Conservation (phyloP, 2,113 vertebrate species). For the Hippocampus barbouri region DNA sequence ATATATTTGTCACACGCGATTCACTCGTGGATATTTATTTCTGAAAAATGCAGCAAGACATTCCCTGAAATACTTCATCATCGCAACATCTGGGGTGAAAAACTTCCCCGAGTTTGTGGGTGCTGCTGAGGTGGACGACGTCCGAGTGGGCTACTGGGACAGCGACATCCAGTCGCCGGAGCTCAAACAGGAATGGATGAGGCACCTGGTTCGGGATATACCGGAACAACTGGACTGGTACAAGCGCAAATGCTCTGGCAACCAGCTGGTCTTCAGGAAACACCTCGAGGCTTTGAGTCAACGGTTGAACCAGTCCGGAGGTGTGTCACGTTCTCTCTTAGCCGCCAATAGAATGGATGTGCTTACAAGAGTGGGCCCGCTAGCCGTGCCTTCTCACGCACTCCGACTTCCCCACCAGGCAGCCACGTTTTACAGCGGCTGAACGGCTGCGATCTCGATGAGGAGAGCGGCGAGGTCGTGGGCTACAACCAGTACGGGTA, state of each 20-base stretch:
- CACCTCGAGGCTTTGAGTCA: slow-evolving; percentile 18
- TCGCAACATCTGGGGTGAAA: slow-evolving; percentile 27
- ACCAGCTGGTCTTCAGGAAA: slow-evolving; percentile 17
- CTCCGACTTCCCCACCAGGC: slow-evolving; percentile 18
- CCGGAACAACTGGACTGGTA: slow-evolving; percentile 19
- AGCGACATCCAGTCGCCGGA: slow-evolving; percentile 19
- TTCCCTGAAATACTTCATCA: slow-evolving; percentile 37
- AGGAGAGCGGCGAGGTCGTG: slow-evolving; percentile 12
- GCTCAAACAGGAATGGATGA: slow-evolving; percentile 33
- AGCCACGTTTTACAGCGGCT: neutral
- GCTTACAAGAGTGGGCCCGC: too few relatives aligned
- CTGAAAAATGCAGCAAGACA: slow-evolving; percentile 22
- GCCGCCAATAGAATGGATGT: neutral
- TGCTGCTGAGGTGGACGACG: slow-evolving; percentile 18
- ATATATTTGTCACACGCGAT: neutral
- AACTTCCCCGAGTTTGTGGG: slow-evolving; percentile 47
- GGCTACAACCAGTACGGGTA: slow-evolving; percentile 36
- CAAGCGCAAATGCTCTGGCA: neutral
- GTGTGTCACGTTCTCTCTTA: slow-evolving; percentile 2
- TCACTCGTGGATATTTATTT: neutral
- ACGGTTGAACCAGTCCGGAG: slow-evolving; percentile 39
- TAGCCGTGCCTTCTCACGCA: neutral
- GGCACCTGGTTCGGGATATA: neutral
- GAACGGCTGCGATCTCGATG: slow-evolving; percentile 41
- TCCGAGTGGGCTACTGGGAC: slow-evolving; percentile 40